Conservation (phyloP, 2,888 invertebrate genomes). For the Pristionchus japonicus region DNA sequence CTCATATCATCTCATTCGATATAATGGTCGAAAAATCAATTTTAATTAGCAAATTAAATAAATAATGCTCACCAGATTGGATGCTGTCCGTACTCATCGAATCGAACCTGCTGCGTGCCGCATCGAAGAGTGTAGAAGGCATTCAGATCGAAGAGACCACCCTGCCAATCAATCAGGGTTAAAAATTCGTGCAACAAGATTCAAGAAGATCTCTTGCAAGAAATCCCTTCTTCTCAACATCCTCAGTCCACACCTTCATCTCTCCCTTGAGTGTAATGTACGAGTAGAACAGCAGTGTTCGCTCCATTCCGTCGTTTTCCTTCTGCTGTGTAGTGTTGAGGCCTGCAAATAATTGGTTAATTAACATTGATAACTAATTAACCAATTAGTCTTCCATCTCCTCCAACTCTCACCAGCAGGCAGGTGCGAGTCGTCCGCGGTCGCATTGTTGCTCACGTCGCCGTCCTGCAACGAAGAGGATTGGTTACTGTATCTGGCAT, state of each 20-base stretch:
- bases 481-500: constrained; percentile 7
- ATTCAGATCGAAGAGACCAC: constrained; percentile 44
- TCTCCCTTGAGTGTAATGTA: background rate
- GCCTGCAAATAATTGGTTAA: background rate
- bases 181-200: no score
- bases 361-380: background rate
- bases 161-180: constrained; percentile 31
- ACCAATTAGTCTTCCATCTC: no score
- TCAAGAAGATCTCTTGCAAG: no score
- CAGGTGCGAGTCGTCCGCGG: background rate
- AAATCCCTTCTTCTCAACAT: no score
- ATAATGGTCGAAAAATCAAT: no score
- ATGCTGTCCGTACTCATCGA: constrained; percentile 28
- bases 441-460: background rate
- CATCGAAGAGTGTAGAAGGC: background rate
- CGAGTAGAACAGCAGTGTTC: constrained; percentile 41
- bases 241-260: constrained; percentile 16
- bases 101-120: background rate
- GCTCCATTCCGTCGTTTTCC: constrained; percentile 19
- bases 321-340: constrained; percentile 26
- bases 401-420: background rate
- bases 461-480: constrained; percentile 21
- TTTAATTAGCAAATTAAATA: background rate
- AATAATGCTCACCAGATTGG: constrained; percentile 30
- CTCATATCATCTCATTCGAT: no score